Base-by-base conservation (phyloP, 2,888 invertebrate species). In the Dasysyrphus albostriatus region DNA sequence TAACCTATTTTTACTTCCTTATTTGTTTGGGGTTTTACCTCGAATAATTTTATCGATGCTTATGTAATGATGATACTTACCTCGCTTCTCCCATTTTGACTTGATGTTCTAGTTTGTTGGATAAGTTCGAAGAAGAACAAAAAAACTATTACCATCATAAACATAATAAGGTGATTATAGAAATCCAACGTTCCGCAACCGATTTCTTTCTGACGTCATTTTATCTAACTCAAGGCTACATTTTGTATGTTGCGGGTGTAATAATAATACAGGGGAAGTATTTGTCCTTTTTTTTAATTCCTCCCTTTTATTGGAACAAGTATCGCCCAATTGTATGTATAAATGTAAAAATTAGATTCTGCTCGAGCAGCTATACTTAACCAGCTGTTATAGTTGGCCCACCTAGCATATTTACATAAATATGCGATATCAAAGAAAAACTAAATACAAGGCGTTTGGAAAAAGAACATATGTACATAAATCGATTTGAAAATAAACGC, bases 1-100 rank as follows among this genome's bases (percentile, higher is more conserved):
- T 44, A n/a, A 14, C 47, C 37, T 69, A 42, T 61, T 78, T 19
- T 7, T 51, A 61, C 61, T 54, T 44, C 42, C 42, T 72, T 44
- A 70, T 54, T 44, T 42, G 8, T 39, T 24, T 10, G n/a, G 5
- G 37, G 19, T 42, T 44, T 32, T 19, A 6, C 24, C 37, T 19
- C 19, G 7, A 39, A 39, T 42, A 42, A 14, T 2, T 42, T 24
- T 24, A 34, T 29, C 29, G 3, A 47, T 9, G 47, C 14, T 54
- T 14, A 29, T 54, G 5, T 29, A 14, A 29, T 54, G 5, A 51
- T 24, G n/a, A 24, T 19, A 49, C 19, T 19, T 56, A 32, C n/a
- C 8, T 37, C 37, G 39, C 12, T 42, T 14, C n/a, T 7, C 3
- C 14, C 16, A 19, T 42, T 24, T 39, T 24, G 39, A 14, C 10